phyloP scores from a whole-genome alignment of 2,888 invertebrate species.

The Diploptera punctata region DNA sequence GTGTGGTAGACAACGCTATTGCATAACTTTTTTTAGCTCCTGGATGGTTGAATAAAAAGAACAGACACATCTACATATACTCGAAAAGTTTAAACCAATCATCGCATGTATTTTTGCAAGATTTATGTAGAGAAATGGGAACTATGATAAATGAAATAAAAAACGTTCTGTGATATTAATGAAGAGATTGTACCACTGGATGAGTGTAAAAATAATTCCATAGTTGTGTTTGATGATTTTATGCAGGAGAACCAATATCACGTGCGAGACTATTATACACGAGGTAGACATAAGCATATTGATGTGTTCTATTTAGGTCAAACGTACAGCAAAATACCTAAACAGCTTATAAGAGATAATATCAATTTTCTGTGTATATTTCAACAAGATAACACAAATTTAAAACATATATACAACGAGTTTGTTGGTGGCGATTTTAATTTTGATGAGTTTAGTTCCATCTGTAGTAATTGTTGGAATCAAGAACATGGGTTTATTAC shows the following conservation, averaged over 20 bases:
- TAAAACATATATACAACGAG: not conserved
- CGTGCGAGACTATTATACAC: not conserved
- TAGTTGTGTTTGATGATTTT: not conserved
- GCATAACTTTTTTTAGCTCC: too few relatives aligned
- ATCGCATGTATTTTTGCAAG: too few relatives aligned
- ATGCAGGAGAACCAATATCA: not conserved
- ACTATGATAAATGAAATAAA: not conserved
- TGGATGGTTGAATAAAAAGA: too few relatives aligned
- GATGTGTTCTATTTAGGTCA: conserved; percentile 8
- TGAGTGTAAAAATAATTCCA: not conserved
- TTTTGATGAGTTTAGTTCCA: not conserved
- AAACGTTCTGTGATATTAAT: not conserved
- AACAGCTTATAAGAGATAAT: conserved; percentile 16
- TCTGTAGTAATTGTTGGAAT: not conserved
- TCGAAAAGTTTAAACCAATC: too few relatives aligned
- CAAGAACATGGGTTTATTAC: not conserved
- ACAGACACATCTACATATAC: too few relatives aligned
- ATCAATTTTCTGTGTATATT: conserved; percentile 12
- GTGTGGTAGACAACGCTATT: too few relatives aligned
- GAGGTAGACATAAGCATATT: not conserved
- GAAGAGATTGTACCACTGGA: not conserved
- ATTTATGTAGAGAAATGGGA: not conserved
- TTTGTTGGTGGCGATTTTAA: not conserved
- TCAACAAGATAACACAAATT: not conserved
- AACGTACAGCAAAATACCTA: conserved; percentile 5